Evolutionary conservation across 2,797 vertebrate genomes (phyloP).

Genomic region (Acanthopagrus latus): DNA sequence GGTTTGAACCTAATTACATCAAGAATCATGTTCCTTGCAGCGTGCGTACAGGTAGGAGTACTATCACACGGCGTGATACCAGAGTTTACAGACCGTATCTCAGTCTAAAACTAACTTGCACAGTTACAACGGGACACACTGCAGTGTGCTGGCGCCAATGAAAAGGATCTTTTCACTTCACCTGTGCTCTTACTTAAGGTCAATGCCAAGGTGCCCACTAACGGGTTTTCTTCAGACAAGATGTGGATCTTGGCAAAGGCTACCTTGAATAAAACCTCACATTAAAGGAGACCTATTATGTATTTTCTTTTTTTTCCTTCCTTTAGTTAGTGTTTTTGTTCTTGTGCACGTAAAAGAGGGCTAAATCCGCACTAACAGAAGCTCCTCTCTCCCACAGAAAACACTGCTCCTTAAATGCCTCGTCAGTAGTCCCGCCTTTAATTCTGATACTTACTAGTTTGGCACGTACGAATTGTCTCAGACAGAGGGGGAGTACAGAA

Average conservation of each 20-base stretch:
- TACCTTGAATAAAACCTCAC: neutral
- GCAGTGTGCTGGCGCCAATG: neutral
- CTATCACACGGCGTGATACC: neutral
- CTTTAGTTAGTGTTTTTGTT: too few relatives aligned
- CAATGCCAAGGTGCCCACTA: conserved; percentile 52
- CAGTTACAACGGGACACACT: neutral
- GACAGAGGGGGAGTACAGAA: too few relatives aligned
- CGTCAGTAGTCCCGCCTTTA: too few relatives aligned
- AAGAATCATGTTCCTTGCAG: neutral
- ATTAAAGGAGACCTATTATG: neutral
- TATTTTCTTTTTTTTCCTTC: too few relatives aligned
- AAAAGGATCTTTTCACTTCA: conserved; percentile 40
- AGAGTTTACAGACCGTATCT: conserved; percentile 8
- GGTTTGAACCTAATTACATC: neutral
- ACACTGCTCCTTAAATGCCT: too few relatives aligned
- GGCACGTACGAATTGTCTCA: too few relatives aligned
- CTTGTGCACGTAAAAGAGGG: too few relatives aligned
- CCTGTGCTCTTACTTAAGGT: conserved; percentile 68
- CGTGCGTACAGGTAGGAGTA: neutral
- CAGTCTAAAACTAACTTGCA: neutral
- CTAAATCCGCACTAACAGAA: too few relatives aligned
- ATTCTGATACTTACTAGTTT: too few relatives aligned
- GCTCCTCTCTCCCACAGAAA: too few relatives aligned
- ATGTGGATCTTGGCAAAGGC: neutral
- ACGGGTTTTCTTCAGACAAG: conserved; percentile 13